These are phyloP conservation scores for Papilio xuthus DNA, from an alignment of 1,140 invertebrate species.

Conservation along the genomic window DNA sequence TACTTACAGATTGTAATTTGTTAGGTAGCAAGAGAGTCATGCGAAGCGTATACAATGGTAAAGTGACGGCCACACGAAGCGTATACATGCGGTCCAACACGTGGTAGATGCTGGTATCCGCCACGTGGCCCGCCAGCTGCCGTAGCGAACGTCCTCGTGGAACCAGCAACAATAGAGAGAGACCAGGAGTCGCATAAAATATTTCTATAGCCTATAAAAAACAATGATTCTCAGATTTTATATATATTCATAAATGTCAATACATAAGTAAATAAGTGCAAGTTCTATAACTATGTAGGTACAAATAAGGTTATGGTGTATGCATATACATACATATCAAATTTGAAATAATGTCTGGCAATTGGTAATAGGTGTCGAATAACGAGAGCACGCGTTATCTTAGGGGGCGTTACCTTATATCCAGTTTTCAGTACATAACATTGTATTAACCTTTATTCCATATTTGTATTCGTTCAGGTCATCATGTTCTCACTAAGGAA, in stretches of 20 bases:
- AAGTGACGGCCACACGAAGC: constrained; percentile 55
- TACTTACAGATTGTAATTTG: constrained; percentile 66
- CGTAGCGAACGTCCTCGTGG: constrained; percentile 55
- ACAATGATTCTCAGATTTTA: constrained; percentile 8
- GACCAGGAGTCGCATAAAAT: constrained; percentile 58
- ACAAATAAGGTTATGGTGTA: background rate
- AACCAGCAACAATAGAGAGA: constrained; percentile 60
- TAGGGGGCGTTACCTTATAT: constrained; percentile 50
- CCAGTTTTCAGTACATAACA: constrained; percentile 40
- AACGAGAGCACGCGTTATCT: constrained; percentile 35
- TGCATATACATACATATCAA: background rate
- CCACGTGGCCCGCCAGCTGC: constrained; percentile 44
- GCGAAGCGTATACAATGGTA: constrained; percentile 70
- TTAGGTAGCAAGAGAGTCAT: constrained; percentile 70
- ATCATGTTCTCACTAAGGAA: constrained; percentile 6
- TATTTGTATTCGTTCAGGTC: background rate
- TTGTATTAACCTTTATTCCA: constrained; percentile 21
- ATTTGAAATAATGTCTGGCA: constrained; percentile 30
- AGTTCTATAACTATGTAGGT: background rate
- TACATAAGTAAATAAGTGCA: background rate
- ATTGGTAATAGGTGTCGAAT: constrained; percentile 25
- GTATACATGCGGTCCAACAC: constrained; percentile 51
- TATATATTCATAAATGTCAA: background rate
- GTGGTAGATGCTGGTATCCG: constrained; percentile 42
- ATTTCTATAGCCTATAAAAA: constrained; percentile 70